Conservation (phyloP, 2,888 invertebrate genomes). For the Lacanobia wlatinum region DNA sequence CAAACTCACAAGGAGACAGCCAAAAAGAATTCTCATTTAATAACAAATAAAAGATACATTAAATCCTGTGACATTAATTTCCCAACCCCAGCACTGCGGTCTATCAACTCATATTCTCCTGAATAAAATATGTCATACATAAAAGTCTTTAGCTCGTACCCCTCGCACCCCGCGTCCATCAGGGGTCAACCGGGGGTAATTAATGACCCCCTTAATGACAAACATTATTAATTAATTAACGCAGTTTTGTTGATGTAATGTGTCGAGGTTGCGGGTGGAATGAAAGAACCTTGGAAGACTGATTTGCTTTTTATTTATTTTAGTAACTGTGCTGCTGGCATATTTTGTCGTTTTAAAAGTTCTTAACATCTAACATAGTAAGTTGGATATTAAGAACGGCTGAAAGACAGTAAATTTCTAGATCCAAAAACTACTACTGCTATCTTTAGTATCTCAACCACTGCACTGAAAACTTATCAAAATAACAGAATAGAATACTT, state of each 20-base stretch:
- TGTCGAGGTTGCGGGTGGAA: conserved; percentile 24
- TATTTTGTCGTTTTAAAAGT: no score
- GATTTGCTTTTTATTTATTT: not conserved
- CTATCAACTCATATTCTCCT: conserved; percentile 11
- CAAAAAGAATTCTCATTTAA: not conserved
- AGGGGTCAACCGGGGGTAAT: conserved; percentile 48
- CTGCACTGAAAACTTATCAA: no score
- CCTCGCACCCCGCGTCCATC: conserved; percentile 20
- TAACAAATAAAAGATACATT: not conserved
- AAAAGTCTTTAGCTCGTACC: conserved; percentile 33
- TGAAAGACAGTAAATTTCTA: no score
- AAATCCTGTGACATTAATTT: conserved; percentile 4
- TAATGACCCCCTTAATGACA: conserved; percentile 55
- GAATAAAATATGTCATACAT: conserved; percentile 54
- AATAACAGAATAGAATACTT: no score
- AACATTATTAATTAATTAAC: conserved; percentile 55
- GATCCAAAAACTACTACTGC: no score
- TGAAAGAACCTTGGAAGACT: conserved; percentile 4
- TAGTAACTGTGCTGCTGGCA: not conserved
- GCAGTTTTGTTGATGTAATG: conserved; percentile 36
- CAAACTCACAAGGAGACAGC: no score
- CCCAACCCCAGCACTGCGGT: not conserved
- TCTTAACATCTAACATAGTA: no score
- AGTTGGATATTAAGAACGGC: no score
- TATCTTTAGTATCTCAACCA: no score